Conservation (phyloP, 2,797 vertebrate genomes). For the Xiphophorus birchmanni region DNA sequence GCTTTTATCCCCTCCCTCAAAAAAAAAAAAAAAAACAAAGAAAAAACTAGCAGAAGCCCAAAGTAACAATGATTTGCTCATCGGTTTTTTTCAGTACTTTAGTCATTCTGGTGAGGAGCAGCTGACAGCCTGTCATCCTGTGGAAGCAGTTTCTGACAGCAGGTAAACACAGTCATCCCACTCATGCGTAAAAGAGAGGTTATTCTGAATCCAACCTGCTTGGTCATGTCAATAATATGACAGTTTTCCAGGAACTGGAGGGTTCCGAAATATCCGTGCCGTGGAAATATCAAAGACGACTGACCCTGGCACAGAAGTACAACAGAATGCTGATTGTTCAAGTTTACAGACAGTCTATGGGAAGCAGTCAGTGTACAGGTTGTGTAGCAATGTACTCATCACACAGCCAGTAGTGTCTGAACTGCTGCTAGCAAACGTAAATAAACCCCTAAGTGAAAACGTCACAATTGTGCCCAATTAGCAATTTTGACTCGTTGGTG, state of each 20-base stretch:
- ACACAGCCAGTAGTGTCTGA: background rate
- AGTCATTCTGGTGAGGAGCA: slow-evolving; percentile 7
- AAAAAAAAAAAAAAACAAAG: background rate
- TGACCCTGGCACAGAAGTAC: background rate
- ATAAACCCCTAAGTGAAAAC: background rate
- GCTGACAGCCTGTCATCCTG: slow-evolving; percentile 5
- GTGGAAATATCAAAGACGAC: slow-evolving; percentile 13
- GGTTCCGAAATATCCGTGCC: slow-evolving; percentile 11
- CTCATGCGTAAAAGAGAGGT: slow-evolving; percentile 4
- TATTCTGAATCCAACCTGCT: slow-evolving; percentile 16
- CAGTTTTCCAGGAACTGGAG: slow-evolving; percentile 5
- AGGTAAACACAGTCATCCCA: background rate
- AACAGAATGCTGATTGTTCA: background rate
- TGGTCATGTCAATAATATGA: slow-evolving; percentile 15
- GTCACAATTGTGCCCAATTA: background rate
- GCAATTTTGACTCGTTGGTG: background rate
- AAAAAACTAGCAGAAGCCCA: background rate
- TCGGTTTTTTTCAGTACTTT: background rate
- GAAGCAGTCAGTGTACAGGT: background rate
- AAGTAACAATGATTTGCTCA: background rate
- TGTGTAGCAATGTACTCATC: background rate
- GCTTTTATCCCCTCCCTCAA: no score
- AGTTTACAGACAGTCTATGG: background rate
- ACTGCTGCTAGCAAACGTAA: background rate
- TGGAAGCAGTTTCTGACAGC: slow-evolving; percentile 13